These are phyloP conservation scores for Drosophila melanocephala DNA, from an alignment of 2,888 invertebrate genomes.

Conservation along the genomic window DNA sequence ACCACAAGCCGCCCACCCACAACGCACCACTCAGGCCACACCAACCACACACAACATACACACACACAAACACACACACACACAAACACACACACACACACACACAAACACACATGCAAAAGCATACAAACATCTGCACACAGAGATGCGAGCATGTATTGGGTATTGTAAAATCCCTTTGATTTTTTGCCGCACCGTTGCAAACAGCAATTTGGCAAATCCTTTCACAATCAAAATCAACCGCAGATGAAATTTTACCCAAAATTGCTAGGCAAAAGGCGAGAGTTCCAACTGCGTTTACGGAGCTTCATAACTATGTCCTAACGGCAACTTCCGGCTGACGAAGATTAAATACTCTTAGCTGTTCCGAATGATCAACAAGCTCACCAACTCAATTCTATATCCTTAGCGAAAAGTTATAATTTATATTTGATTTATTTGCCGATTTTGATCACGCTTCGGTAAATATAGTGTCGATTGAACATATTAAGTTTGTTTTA, in stretches of 20 bases:
- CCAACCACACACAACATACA: constrained; percentile 39
- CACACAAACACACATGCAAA: not conserved
- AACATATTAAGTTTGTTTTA: no score
- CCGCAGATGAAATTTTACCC: constrained; percentile 83
- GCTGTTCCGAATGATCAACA: not conserved
- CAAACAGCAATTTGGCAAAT: constrained; percentile 84
- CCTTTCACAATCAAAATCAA: constrained; percentile 85
- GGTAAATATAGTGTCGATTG: no score
- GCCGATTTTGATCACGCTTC: not conserved
- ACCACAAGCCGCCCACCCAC: constrained; percentile 69
- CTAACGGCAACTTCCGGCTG: constrained; percentile 16
- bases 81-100: constrained; percentile 11
- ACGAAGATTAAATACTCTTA: constrained; percentile 32
- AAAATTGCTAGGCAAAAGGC: constrained; percentile 62
- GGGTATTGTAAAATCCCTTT: constrained; percentile 80
- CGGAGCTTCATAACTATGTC: constrained; percentile 41
- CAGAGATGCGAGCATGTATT: constrained; percentile 61
- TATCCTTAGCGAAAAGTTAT: not conserved
- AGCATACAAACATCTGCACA: constrained; percentile 1
- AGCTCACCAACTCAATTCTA: not conserved
- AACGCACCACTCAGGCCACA: constrained; percentile 53
- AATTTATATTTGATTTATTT: not conserved
- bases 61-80: constrained; percentile 29
- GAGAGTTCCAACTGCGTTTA: constrained; percentile 38
- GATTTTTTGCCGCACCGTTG: constrained; percentile 81